These are phyloP conservation scores for Nothobranchius kuhntae DNA, from an alignment of 2,113 vertebrate species.

Conservation along the genomic window DNA sequence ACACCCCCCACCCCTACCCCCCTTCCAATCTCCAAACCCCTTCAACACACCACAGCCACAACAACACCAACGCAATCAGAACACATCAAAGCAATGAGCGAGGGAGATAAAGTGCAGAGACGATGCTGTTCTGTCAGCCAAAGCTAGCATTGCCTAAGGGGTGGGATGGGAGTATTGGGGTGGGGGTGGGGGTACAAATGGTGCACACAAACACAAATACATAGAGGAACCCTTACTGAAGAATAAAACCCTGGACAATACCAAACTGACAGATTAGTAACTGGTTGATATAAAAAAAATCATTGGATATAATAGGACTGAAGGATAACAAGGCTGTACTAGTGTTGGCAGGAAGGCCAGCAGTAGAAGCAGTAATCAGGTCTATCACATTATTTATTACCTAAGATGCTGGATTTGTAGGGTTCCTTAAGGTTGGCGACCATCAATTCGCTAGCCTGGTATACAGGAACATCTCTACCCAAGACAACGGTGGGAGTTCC, in stretches of 20 bases:
- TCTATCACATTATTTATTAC: no score
- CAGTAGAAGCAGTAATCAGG: not conserved
- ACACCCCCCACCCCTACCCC: not conserved
- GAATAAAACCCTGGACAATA: not conserved
- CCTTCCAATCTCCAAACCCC: constrained; percentile 13
- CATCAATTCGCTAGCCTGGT: no score
- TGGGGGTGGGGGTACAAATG: not conserved
- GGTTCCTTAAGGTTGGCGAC: no score
- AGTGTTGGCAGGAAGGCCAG: not conserved
- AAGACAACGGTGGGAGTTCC: no score
- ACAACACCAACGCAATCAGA: constrained; percentile 72
- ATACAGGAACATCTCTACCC: no score
- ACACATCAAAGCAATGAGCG: constrained; percentile 74
- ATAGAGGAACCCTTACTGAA: not conserved
- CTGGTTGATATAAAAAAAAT: not conserved
- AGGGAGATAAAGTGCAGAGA: constrained; percentile 62
- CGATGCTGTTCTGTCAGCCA: constrained; percentile 57
- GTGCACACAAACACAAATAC: not conserved
- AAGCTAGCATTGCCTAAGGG: constrained; percentile 41
- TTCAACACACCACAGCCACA: constrained; percentile 26
- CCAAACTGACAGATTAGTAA: not conserved
- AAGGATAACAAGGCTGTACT: not conserved
- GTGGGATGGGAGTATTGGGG: not conserved
- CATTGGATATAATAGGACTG: not conserved
- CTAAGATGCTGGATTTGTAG: no score